Base-by-base conservation (phyloP, 1,140 invertebrate species). In the Drosophila ohnishii region DNA sequence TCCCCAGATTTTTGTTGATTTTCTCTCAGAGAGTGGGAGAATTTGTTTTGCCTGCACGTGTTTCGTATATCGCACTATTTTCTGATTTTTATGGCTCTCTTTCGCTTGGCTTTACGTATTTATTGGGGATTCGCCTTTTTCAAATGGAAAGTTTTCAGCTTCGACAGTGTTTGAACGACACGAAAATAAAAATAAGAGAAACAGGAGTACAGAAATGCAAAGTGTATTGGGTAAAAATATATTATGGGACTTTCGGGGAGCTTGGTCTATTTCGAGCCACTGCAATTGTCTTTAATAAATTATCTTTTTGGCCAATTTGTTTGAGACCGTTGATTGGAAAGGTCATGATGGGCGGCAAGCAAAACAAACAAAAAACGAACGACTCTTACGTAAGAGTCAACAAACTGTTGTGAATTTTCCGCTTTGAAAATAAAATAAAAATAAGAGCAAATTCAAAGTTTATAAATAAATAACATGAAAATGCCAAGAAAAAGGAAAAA, bases 361-460 rank as follows among this genome's bases (percentile, higher is more conserved):
- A 61, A 75, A 56, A 57, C 64, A 74, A 86, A 82, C 63, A 62
- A 2, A 55, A 62, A 78, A 28, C 19, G 34, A 42, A 35, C 19
- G 40, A 50, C 59, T 51, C 70, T 86, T 86, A 83, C 70, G 71
- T 86, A 86, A 86, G 83, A 79, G 79, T 87, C 82, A 86, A 86
- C 79, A 86, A 86, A 87, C 78, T 83, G 62, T 76, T 48, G 42
- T 84, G 62, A 79, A 61, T 73, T 78, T 70, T 61, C 40, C 50
- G 42, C 37, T 56, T 59, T 48, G 44, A 58, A 63, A 32, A 8
- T 32, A 73, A 13, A 45, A 28, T 60, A 57, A 59, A 48, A 71
- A 35, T 22, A 60, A 62, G 44, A 78, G 47, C 35, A 32, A 71
- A 62, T 47, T 63, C 42, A 42, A 60, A 61, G 39, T 61, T 44